Conservation (phyloP, 2,113 vertebrate species). For the Saguinus imperator region DNA sequence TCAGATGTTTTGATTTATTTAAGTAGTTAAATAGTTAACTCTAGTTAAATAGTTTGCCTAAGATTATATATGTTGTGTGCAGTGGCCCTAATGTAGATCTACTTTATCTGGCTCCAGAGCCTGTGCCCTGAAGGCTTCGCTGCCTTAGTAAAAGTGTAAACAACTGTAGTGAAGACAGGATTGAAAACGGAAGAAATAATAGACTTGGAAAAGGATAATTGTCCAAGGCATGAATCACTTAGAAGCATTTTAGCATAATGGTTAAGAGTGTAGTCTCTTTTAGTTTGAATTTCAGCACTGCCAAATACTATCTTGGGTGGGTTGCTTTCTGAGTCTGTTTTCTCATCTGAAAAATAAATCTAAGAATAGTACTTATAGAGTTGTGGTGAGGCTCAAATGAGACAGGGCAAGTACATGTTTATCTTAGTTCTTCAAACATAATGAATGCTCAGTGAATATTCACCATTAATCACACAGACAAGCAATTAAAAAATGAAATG, state of each 20-base stretch:
- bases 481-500: not conserved
- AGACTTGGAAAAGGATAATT: not conserved
- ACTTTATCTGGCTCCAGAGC: not conserved
- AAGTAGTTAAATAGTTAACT: not conserved
- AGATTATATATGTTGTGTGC: not conserved
- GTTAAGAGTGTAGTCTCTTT: not conserved
- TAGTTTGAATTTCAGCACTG: not conserved
- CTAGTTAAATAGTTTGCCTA: not conserved
- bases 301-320: not conserved
- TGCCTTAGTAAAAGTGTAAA: not conserved
- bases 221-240: not conserved
- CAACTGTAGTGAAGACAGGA: not conserved
- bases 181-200: not conserved
- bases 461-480: not conserved
- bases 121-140: not conserved
- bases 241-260: not conserved
- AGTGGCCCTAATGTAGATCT: not conserved
- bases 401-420: not conserved
- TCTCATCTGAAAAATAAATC: conserved; percentile 15
- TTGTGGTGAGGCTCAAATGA: not conserved
- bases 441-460: not conserved
- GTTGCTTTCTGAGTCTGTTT: not conserved
- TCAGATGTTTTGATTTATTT: not conserved
- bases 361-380: not conserved
- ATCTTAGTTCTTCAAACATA: not conserved